These are phyloP conservation scores for Todiramphus chloris DNA, from an alignment of 2,113 vertebrate species.

Conservation along the genomic window DNA sequence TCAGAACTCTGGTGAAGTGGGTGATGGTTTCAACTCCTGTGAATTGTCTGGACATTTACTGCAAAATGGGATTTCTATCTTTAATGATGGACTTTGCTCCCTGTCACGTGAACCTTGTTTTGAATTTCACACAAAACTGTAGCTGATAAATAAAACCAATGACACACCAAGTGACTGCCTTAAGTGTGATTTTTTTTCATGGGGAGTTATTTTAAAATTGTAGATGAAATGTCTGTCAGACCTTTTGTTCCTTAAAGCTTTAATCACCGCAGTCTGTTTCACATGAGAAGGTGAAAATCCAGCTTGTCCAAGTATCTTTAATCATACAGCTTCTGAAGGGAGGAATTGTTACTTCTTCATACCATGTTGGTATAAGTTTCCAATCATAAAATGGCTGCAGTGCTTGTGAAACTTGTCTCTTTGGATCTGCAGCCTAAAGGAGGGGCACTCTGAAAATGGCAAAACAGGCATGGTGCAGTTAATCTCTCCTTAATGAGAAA, in stretches of 20 bases:
- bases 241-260: background rate
- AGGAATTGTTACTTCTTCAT: background rate
- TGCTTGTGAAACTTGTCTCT: background rate
- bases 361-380: background rate
- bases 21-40: background rate
- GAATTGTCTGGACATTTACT: background rate
- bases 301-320: background rate
- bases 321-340: background rate
- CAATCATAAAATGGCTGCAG: background rate
- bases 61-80: background rate
- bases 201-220: background rate
- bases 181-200: background rate
- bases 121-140: background rate
- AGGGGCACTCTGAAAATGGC: background rate
- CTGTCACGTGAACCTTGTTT: background rate
- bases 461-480: background rate
- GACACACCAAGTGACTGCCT: background rate
- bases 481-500: background rate
- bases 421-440: background rate
- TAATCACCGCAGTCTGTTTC: background rate
- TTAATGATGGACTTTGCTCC: background rate
- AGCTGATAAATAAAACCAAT: background rate
- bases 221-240: fast-evolving
- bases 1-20: background rate
- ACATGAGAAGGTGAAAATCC: background rate